These are phyloP conservation scores for Penelope pileata DNA, from an alignment of 2,113 vertebrate genomes.

Conservation along the genomic window DNA sequence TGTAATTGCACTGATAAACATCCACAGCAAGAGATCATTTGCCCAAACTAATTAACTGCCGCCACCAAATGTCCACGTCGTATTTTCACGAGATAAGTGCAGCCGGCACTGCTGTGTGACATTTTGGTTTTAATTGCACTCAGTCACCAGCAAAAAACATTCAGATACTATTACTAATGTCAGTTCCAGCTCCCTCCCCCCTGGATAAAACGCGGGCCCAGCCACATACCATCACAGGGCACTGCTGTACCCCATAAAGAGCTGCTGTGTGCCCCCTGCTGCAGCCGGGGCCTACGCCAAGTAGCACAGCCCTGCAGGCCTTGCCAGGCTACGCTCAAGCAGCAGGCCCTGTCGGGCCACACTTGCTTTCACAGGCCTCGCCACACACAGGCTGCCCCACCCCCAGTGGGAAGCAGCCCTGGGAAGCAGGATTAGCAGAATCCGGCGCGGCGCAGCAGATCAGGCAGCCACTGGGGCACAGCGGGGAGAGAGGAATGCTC, in stretches of 20 bases:
- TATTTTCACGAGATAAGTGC: not conserved
- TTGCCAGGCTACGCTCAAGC: no score
- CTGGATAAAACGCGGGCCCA: not conserved
- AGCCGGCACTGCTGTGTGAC: not conserved
- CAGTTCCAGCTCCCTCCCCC: not conserved
- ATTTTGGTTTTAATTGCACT: slow-evolving; percentile 8
- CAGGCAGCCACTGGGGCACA: not conserved
- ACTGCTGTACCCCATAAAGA: not conserved
- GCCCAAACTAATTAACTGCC: slow-evolving; percentile 34
- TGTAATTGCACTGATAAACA: slow-evolving; percentile 1
- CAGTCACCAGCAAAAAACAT: not conserved
- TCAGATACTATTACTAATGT: not conserved
- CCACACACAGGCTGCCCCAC: no score
- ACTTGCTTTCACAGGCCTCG: not conserved
- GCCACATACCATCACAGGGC: not conserved
- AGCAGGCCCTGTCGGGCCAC: no score
- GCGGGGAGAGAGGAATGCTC: not conserved
- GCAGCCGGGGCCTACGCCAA: not conserved
- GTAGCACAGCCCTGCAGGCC: not conserved
- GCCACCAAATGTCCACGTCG: not conserved
- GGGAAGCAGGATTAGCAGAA: not conserved
- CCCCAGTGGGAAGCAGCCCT: not conserved
- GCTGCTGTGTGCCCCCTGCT: not conserved
- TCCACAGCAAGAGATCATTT: not conserved
- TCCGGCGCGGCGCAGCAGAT: not conserved